Percentiles rank a stretch among this genome's conserved stretches.
phyloP scores from a whole-genome alignment of 2,797 vertebrate genomes.

The Sebastes paucispinis region DNA sequence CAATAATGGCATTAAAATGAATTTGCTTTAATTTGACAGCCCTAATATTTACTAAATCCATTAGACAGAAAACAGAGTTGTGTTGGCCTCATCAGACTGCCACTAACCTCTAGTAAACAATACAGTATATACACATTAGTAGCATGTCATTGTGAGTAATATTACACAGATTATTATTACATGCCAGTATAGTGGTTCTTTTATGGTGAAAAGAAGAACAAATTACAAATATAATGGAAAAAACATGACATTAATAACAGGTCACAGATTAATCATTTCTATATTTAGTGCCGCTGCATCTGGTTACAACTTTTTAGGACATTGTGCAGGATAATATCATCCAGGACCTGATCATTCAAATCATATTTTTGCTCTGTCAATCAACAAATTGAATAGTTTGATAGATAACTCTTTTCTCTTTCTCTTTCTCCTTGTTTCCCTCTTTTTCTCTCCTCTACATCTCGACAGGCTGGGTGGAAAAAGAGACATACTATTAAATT shows the following conservation, averaged over 20 bases:
- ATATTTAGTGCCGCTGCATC: neutral
- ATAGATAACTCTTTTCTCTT: slow-evolving; percentile 3
- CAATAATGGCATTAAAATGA: no score
- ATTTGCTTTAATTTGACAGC: no score
- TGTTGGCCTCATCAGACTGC: neutral
- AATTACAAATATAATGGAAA: neutral
- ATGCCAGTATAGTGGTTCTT: neutral
- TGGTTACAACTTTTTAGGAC: neutral
- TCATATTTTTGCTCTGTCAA: neutral
- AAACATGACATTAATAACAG: neutral
- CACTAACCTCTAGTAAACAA: neutral
- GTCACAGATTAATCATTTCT: neutral
- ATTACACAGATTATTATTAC: neutral
- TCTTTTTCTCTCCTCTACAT: slow-evolving; percentile 38
- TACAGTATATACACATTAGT: neutral
- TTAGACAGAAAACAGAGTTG: neutral
- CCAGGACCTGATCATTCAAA: neutral
- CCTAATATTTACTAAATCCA: no score
- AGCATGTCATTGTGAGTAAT: neutral
- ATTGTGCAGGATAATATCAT: neutral
- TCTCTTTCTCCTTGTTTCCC: slow-evolving; percentile 13
- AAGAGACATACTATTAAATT: slow-evolving; percentile 85
- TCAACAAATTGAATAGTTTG: neutral
- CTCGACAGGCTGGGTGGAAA: slow-evolving; percentile 84
- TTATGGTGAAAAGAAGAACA: neutral